Evolutionary conservation across 2,797 vertebrate species (phyloP).

Genomic region (Buphagus erythrorhynchus): DNA sequence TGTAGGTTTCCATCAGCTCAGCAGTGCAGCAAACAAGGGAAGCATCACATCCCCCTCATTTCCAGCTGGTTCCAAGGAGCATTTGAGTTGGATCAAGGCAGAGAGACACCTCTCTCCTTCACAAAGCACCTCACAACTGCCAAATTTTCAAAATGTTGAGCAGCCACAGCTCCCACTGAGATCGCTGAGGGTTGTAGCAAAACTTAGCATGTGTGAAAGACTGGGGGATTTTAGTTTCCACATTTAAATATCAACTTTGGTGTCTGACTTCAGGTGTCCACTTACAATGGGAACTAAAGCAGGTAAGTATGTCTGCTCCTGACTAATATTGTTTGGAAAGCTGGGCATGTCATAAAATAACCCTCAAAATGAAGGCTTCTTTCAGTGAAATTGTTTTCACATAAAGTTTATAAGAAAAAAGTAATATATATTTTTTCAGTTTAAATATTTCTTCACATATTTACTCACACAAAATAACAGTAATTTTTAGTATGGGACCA

Average conservation of each 20-base stretch:
- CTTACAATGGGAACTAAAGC: not conserved
- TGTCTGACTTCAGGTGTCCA: not conserved
- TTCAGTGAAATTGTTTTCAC: not conserved
- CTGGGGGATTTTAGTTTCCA: not conserved
- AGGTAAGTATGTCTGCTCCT: not conserved
- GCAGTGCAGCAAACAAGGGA: not conserved
- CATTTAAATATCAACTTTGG: not conserved
- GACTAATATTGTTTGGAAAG: not conserved
- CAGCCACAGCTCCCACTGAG: not conserved
- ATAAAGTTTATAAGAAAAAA: not conserved
- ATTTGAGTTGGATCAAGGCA: not conserved
- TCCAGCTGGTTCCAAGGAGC: not conserved
- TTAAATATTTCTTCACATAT: not conserved
- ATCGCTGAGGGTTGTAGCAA: not conserved
- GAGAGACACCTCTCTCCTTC: not conserved
- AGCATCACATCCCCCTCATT: not conserved
- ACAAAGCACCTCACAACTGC: not conserved
- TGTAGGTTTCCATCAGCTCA: not conserved
- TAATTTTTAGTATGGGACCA: conserved; percentile 17
- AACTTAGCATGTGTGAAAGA: not conserved
- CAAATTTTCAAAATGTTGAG: not conserved
- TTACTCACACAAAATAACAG: not conserved
- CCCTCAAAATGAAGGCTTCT: not conserved
- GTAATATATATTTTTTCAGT: not conserved
- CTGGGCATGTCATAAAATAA: not conserved